phyloP scores from a whole-genome alignment of 2,888 invertebrate species.

The Rugalucina vietnamica region DNA sequence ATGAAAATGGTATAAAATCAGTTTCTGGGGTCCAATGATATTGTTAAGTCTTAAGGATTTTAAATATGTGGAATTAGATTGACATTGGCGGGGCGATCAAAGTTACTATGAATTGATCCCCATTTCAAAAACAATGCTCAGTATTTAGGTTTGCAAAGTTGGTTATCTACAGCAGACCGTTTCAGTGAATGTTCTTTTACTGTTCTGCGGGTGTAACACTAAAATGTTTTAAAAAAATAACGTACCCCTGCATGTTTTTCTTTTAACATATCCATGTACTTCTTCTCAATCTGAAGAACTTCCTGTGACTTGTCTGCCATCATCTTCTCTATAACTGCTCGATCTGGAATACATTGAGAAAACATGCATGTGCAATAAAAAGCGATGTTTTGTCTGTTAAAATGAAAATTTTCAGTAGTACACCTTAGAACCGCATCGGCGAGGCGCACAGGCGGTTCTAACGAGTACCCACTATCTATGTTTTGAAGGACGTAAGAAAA shows the following conservation, averaged over 20 bases:
- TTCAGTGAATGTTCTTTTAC: neutral
- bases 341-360: neutral
- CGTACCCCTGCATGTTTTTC: neutral
- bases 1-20: neutral
- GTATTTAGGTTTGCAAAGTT: neutral
- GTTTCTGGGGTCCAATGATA: too few species aligned
- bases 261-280: neutral
- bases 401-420: too few species aligned
- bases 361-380: too few species aligned
- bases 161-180: neutral
- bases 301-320: neutral
- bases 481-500: too few species aligned
- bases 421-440: too few species aligned
- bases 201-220: neutral
- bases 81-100: neutral
- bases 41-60: too few species aligned
- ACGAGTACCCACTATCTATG: too few species aligned
- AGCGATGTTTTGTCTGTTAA: too few species aligned
- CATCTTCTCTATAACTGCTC: neutral
- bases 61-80: neutral
- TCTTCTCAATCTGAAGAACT: neutral
- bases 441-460: too few species aligned
- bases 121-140: neutral
- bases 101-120: neutral
- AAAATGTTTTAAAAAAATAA: neutral